Evolutionary conservation across 2,113 vertebrate genomes (phyloP).

Genomic region (Scytalopus superciliaris): DNA sequence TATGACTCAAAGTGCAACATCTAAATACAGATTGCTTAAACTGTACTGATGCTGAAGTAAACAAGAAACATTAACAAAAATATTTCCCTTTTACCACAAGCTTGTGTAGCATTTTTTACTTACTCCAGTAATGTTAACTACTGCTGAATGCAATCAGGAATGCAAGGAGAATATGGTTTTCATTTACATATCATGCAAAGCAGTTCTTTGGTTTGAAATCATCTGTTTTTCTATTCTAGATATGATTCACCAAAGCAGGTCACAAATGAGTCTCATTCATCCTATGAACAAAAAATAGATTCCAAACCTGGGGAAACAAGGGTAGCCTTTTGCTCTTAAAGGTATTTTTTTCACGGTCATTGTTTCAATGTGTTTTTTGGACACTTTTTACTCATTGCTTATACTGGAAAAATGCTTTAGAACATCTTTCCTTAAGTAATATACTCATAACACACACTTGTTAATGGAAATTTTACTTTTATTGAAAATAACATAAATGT

Average conservation of each 20-base stretch:
- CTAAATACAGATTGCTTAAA: not conserved
- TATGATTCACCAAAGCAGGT: not conserved
- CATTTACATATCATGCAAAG: not conserved
- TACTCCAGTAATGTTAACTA: not conserved
- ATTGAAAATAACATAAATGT: no score
- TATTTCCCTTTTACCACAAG: not conserved
- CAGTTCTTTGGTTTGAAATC: not conserved
- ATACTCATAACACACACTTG: not conserved
- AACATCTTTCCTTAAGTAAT: not conserved
- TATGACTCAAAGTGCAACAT: not conserved
- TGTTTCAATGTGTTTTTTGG: not conserved
- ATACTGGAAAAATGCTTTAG: not conserved
- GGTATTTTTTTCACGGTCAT: not conserved
- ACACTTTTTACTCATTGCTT: not conserved
- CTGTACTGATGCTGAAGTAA: not conserved
- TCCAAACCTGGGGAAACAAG: not conserved
- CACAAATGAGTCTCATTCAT: not conserved
- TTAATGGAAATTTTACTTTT: not conserved
- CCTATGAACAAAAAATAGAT: not conserved
- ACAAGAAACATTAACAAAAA: not conserved
- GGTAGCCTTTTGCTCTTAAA: not conserved
- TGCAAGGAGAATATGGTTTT: not conserved
- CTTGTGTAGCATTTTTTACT: not conserved
- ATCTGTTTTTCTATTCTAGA: not conserved
- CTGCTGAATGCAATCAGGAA: not conserved